Base-by-base conservation (phyloP, 2,113 vertebrate species). In the Notechis scutatus region DNA sequence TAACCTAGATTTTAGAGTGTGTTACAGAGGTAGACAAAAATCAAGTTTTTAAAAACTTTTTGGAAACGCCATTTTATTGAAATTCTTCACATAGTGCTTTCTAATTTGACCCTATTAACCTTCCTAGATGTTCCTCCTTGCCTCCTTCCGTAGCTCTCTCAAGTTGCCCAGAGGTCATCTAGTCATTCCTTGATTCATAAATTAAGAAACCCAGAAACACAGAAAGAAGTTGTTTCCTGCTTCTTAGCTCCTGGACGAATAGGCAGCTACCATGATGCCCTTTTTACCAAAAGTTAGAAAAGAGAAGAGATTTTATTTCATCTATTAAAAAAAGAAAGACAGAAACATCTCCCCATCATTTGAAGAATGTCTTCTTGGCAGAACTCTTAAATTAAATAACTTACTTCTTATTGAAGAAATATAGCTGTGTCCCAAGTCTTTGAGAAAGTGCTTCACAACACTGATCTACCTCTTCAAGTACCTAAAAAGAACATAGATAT, bases 361-460 rank as follows among this genome's bases (percentile, higher is more conserved):
- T 85, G 54, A 24, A 39, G 47, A 85, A 89, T 2, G 7, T 55
- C 21, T 57, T 39, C 64, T 26, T 88, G 8, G 39, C 39, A 45
- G 55, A 45, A 42, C 91, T 0, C 90, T 57, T 52, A 54, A 59
- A 81, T 94, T 95, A 93, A 94, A 9, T 85, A 93, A 98, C 99
- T 93, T 98, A 99, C 99, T 99, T 99, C 96, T 99, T 99, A 96
- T 98, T 99, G 97, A 99, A 99, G 97, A 99, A 99, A 97, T 98
- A 99, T 0, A 97, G 97, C 50, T 99, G 99, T 64, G 98, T 99
- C 94, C 99, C 99, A 93, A 99, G 97, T 96, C 99, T 98, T 96
- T 99, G 99, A 90, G 99, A 99, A 69, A 99, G 98, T 90, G 99
- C 99, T 95, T 99, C 98, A 95, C 98, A 99, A 96, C 99, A 99